Percentiles rank a stretch among this genome's conserved stretches.
phyloP scores from a whole-genome alignment of 2,888 invertebrate genomes.

The Trypoxylon attenuatum region DNA sequence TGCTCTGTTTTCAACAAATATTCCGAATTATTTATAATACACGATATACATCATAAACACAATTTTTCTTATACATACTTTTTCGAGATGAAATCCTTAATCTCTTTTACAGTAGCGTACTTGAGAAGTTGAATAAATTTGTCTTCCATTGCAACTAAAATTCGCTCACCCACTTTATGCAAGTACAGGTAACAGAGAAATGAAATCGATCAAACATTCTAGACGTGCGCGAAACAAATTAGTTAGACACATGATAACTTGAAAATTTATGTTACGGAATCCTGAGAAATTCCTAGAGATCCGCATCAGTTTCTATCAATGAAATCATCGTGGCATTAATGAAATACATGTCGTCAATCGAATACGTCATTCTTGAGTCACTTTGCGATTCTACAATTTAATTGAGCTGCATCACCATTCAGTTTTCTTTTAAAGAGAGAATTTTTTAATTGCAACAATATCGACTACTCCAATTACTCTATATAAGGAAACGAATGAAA shows the following conservation, averaged over 20 bases:
- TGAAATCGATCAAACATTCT: constrained; percentile 36
- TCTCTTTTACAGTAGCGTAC: constrained; percentile 36
- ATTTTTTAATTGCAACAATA: background rate
- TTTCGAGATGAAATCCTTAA: constrained; percentile 43
- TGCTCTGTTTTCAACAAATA: constrained; percentile 21
- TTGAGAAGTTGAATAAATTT: constrained; percentile 46
- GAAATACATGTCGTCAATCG: too few species aligned
- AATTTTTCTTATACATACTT: constrained; percentile 31
- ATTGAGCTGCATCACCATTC: too few species aligned
- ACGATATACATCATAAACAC: background rate
- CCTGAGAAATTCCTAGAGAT: too few species aligned
- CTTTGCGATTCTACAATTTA: too few species aligned
- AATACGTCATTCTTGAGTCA: too few species aligned
- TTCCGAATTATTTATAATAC: background rate
- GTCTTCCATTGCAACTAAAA: constrained; percentile 31
- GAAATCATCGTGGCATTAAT: too few species aligned
- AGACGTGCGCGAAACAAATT: background rate
- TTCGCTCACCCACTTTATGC: background rate
- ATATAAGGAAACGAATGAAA: background rate
- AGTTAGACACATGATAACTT: too few species aligned
- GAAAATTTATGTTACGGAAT: too few species aligned
- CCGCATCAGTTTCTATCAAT: too few species aligned
- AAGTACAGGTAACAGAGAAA: background rate
- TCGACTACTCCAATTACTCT: background rate
- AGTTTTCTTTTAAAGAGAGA: too few species aligned